A percentile compares a stretch with the other conserved stretches of the same genome.
Conservation (phyloP, 2,113 vertebrate genomes). For the Erythrolamprus reginae region DNA sequence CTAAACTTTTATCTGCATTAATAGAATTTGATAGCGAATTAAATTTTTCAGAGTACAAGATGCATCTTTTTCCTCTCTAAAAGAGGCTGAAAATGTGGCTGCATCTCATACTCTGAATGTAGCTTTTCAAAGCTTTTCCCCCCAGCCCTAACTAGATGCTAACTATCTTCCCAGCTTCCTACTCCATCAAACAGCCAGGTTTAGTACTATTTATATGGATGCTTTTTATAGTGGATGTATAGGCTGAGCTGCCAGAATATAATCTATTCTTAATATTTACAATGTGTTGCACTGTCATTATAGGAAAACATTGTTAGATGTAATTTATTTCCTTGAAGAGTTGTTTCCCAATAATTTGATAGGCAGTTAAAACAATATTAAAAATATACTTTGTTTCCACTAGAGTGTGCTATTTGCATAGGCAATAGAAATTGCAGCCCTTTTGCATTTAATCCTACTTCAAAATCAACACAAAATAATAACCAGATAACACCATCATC, state of each 20-base stretch:
- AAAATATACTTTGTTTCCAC: constrained; percentile 29
- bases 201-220: neutral
- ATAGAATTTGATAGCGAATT: neutral
- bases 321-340: neutral
- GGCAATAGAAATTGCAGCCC: neutral
- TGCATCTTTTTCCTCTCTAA: too few relatives aligned
- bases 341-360: neutral
- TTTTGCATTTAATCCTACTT: neutral
- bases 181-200: neutral
- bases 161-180: too few relatives aligned
- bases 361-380: neutral
- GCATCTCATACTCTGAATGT: too few relatives aligned
- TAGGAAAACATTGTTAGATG: neutral
- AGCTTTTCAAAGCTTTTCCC: too few relatives aligned
- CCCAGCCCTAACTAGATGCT: too few relatives aligned
- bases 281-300: neutral
- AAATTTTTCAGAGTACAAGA: too few relatives aligned
- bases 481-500: neutral
- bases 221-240: neutral
- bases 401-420: constrained; percentile 50
- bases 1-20: neutral
- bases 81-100: too few relatives aligned
- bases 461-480: neutral
- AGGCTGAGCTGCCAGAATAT: neutral
- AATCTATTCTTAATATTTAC: neutral